phyloP scores from a whole-genome alignment of 2,113 vertebrate species.

The Cranoglanis bouderius region DNA sequence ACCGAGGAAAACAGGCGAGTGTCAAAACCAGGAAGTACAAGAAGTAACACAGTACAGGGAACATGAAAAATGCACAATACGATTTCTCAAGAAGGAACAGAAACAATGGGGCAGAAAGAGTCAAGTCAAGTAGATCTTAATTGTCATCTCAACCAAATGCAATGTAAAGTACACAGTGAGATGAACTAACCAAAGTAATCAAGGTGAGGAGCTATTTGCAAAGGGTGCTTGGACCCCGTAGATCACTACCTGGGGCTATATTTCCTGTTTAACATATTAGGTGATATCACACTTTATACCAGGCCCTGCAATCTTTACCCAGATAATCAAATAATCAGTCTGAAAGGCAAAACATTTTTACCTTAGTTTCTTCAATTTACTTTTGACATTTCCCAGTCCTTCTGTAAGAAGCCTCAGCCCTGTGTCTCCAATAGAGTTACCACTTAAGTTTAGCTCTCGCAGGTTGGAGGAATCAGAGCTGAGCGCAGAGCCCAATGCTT shows the following conservation, averaged over 20 bases:
- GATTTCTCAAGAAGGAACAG: neutral
- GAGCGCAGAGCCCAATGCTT: constrained; percentile 32
- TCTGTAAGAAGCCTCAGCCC: constrained; percentile 41
- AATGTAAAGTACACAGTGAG: too few species aligned
- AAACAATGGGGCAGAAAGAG: neutral
- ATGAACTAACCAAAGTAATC: neutral
- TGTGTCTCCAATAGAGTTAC: constrained; percentile 41
- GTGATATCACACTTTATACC: neutral
- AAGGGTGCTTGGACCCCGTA: neutral
- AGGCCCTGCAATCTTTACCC: neutral
- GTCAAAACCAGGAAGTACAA: neutral
- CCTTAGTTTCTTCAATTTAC: constrained; percentile 48
- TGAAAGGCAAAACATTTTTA: neutral
- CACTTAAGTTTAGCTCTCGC: constrained; percentile 34
- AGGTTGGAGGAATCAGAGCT: constrained; percentile 27
- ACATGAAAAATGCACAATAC: neutral
- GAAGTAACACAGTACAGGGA: neutral
- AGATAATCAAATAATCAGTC: neutral
- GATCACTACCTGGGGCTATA: neutral
- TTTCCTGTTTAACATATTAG: neutral
- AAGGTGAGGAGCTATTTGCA: neutral
- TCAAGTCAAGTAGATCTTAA: neutral
- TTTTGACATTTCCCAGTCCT: constrained; percentile 24
- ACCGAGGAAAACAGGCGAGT: neutral
- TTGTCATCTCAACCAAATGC: neutral